phyloP scores from a whole-genome alignment of 1,140 invertebrate species.

The Cotesia chilonis region DNA sequence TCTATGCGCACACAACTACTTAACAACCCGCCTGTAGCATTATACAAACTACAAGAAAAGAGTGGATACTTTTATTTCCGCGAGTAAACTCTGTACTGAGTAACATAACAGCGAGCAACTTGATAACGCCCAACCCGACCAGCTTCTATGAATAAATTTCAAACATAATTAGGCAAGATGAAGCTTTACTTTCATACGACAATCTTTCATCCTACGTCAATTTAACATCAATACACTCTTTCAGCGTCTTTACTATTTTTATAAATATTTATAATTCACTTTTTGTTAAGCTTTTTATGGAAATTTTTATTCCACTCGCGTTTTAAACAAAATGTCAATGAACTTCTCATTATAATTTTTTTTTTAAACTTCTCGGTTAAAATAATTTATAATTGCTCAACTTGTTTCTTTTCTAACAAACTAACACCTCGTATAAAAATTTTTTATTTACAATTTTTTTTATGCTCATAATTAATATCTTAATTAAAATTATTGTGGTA shows the following conservation, averaged over 20 bases:
- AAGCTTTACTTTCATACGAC: background rate
- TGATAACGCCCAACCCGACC: conserved; percentile 13
- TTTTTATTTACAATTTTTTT: too few species aligned
- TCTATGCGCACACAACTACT: conserved; percentile 6
- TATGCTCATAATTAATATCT: too few species aligned
- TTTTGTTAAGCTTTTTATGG: too few species aligned
- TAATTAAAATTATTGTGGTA: too few species aligned
- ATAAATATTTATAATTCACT: background rate
- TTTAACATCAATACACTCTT: background rate
- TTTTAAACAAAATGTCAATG: too few species aligned
- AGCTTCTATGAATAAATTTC: conserved; percentile 20
- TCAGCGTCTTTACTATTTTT: background rate
- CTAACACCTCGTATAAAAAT: too few species aligned
- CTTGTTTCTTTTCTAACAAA: too few species aligned
- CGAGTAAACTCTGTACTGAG: conserved; percentile 19
- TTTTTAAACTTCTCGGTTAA: too few species aligned
- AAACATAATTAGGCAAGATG: conserved; percentile 7
- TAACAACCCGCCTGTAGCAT: background rate
- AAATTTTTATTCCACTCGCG: too few species aligned
- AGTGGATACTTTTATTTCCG: conserved; percentile 28
- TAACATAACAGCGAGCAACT: background rate
- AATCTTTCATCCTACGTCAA: background rate
- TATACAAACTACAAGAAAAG: conserved; percentile 10
- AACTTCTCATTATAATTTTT: too few species aligned
- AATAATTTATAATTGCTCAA: too few species aligned